Evolutionary conservation across 2,888 invertebrate genomes (phyloP), one percentile per base, ranked within the genome.

Genomic region (Lasioglossum pauxillum): DNA sequence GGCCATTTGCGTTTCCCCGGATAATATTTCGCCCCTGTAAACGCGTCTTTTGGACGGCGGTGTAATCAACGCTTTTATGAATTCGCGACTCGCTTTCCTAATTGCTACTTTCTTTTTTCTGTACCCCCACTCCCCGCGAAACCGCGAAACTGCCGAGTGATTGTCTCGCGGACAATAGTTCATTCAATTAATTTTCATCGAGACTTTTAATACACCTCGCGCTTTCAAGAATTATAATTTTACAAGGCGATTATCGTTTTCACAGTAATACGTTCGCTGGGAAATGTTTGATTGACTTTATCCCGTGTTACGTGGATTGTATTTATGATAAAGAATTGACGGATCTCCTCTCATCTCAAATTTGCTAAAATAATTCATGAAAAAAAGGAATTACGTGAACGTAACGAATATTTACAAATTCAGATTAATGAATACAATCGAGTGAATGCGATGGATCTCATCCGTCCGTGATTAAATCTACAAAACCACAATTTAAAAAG

Each of bases 1-100:
- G 71, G 71, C 71, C 71, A 71, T 71, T 71, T 71, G 71, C 71
- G 23, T 41, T 41, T 71, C 71, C 27, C 72, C 72, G 72, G 72
- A 46, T 73, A 73, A 73, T 73, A 73, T 27, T 46, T 27, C 27
- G 72, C 10, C 31, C 8, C 23, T 27, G 27, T 46, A 73, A 38
- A 73, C n/a, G 41, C 71, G 71, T 71, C 71, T 71, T 71, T 71
- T 12, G 71, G 71, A 71, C 41, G 71, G 23, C 49, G 35, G 74
- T 23, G 75, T 75, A 57, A 75, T 75, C 53, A 75, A 57, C 75
- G 75, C 35, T 57, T 35, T 75, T 53, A 53, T 12, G 57, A 38
- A 75, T 57, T 57, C 57, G 2, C 38, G n/a, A 49, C 53, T 31
- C 35, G 23, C 23, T 57, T 49, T 57, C 23, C 74, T 74, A 74